phyloP scores from a whole-genome alignment of 2,113 vertebrate species.

The Electrona antarctica region DNA sequence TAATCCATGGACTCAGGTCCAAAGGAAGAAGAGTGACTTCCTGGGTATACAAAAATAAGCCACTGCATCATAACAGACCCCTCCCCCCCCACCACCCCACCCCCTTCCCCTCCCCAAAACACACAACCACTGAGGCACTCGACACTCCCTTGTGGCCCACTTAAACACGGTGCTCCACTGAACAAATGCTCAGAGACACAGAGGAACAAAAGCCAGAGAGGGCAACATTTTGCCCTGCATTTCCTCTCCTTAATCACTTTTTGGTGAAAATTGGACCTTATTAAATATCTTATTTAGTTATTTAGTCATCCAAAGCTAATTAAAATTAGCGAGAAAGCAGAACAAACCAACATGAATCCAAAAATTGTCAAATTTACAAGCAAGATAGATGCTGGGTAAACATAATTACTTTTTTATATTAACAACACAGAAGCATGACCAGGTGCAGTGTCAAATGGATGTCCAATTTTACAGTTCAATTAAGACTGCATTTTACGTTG shows the following conservation, averaged over 20 bases:
- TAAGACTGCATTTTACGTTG: no score
- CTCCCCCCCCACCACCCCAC: conserved; percentile 36
- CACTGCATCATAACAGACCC: conserved; percentile 66
- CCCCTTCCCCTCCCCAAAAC: conserved; percentile 59
- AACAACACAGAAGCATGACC: no score
- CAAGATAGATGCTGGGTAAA: no score
- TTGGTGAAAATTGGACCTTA: no score
- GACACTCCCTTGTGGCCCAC: conserved; percentile 82
- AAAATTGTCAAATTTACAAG: no score
- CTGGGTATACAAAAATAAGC: conserved; percentile 65
- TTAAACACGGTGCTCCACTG: conserved; percentile 79
- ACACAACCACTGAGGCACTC: conserved; percentile 71
- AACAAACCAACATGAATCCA: not conserved
- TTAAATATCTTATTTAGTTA: no score
- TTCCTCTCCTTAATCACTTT: conserved; percentile 41
- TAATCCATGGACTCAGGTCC: conserved; percentile 60
- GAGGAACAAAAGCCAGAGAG: conserved; percentile 80
- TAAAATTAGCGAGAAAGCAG: conserved; percentile 28
- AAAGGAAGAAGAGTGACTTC: conserved; percentile 8
- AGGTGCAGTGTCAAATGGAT: no score
- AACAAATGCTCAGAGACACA: conserved; percentile 77
- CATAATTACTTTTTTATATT: no score
- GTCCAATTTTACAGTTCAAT: no score
- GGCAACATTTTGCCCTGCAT: conserved; percentile 64
- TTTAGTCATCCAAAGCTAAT: not conserved